Conservation (phyloP, 1,140 invertebrate species). For the Planococcus citri region DNA sequence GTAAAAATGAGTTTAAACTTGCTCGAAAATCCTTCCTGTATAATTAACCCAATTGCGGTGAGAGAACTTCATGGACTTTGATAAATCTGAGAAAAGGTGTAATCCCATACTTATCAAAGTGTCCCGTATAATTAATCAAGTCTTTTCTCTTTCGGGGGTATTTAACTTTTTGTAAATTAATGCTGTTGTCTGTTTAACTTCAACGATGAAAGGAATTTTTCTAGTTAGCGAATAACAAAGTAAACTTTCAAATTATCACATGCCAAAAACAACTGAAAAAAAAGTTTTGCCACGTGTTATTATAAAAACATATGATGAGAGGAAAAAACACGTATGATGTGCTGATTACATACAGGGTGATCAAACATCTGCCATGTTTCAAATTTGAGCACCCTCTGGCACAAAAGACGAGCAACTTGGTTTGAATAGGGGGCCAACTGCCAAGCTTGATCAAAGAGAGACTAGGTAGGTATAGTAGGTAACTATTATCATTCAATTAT, state of each 20-base stretch:
- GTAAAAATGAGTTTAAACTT: constrained; percentile 3
- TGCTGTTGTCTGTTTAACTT: constrained; percentile 13
- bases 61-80: constrained; percentile 1
- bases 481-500: no score
- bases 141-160: constrained; percentile 9
- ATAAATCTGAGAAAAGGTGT: constrained; percentile 17
- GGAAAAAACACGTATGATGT: no score
- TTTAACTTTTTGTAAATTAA: constrained; percentile 19
- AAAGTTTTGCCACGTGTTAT: not conserved
- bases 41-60: constrained; percentile 6
- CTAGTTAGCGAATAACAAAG: not conserved
- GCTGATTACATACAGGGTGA: no score
- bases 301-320: no score
- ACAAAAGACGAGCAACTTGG: no score
- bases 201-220: constrained; percentile 7
- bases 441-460: no score
- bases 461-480: no score
- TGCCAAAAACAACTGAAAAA: not conserved
- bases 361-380: no score
- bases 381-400: no score
- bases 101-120: constrained; percentile 10
- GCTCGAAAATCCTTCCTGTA: constrained; percentile 1
- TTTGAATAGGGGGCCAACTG: no score
- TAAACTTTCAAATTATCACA: not conserved
- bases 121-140: constrained; percentile 13